Conservation (phyloP, 2,797 vertebrate genomes). For the Clarias laeviceps region DNA sequence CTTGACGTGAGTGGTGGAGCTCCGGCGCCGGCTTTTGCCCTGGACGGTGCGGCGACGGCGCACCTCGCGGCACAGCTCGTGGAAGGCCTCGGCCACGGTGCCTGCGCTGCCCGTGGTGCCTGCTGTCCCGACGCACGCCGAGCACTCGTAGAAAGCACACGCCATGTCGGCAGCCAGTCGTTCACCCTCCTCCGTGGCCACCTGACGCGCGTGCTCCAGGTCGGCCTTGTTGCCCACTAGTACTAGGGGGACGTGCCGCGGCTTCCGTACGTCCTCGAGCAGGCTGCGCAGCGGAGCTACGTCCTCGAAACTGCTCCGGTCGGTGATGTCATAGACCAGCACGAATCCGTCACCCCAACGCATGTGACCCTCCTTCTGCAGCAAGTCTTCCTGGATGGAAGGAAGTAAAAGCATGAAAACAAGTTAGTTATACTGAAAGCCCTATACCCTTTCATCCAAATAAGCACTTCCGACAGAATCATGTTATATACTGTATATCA, state of each 20-base stretch:
- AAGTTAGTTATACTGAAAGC: not conserved
- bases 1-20: slow-evolving; percentile 97
- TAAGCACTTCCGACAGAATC: not conserved
- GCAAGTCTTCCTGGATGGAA: slow-evolving; percentile 84
- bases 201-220: slow-evolving; percentile 91
- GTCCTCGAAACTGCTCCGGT: slow-evolving; percentile 94
- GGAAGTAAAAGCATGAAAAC: not conserved
- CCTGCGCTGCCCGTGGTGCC: slow-evolving; percentile 71
- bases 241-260: slow-evolving; percentile 91
- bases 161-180: slow-evolving; percentile 92
- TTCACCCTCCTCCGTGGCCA: slow-evolving; percentile 93
- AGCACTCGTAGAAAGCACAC: slow-evolving; percentile 96
- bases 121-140: slow-evolving; percentile 87
- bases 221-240: slow-evolving; percentile 97
- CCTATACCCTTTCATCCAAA: not conserved
- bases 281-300: slow-evolving; percentile 86
- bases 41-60: slow-evolving; percentile 89
- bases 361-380: slow-evolving; percentile 92
- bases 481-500: not conserved
- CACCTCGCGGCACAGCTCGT: slow-evolving; percentile 93
- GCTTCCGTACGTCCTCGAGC: slow-evolving; percentile 92
- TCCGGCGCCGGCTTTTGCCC: slow-evolving; percentile 90
- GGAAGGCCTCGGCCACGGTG: slow-evolving; percentile 86
- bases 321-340: slow-evolving; percentile 97
- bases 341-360: slow-evolving; percentile 96